Base-by-base conservation (phyloP, 2,888 invertebrate genomes). In the Acheta domesticus region DNA sequence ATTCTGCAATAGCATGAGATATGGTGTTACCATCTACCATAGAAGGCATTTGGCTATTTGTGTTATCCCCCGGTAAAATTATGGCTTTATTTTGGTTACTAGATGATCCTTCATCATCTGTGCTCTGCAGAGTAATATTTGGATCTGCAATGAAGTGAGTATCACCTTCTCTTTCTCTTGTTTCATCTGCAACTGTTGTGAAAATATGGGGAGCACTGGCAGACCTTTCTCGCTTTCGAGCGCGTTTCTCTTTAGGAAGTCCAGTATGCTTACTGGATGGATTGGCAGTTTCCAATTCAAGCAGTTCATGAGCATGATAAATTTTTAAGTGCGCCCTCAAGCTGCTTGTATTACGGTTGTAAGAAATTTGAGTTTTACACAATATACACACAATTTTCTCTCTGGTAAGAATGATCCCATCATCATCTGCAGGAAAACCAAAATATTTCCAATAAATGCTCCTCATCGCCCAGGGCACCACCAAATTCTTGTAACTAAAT, bases 391-490 rank as follows among this genome's bases (percentile, higher is more conserved):
- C 87, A 21, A 88, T 88, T 83, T 88, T 88, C 0, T 87, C 85
- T 84, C 87, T 82, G 19, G 83, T 82, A 20, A 83, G 82, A 79
- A 87, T 87, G 49, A 86, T 86, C 5, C 87, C 87, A 2, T 87
- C 86, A n/a, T 87, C 88, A 11, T 86, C 86, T 0, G 88, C 89
- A 62, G 89, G 89, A 84, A 89, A 89, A 14, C 89, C 89, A 84
- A 88, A 89, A 82, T 87, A 88, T 83, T 88, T 88, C 89, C 89
- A 89, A 82, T 89, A 89, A 78, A 88, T 87, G 80, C 88, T 88
- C 62, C 88, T 84, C 89, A 89, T 89, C 2, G 88, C 86, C 84
- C 86, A 86, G 1, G 89, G 89, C 48, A 89, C 88, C 3, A 89
- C 88, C 16, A 89, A 84, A 81, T 87, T 87, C 80, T 87, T 87